Base-by-base conservation (phyloP, 2,797 vertebrate genomes). In the Alcedo atthis region DNA sequence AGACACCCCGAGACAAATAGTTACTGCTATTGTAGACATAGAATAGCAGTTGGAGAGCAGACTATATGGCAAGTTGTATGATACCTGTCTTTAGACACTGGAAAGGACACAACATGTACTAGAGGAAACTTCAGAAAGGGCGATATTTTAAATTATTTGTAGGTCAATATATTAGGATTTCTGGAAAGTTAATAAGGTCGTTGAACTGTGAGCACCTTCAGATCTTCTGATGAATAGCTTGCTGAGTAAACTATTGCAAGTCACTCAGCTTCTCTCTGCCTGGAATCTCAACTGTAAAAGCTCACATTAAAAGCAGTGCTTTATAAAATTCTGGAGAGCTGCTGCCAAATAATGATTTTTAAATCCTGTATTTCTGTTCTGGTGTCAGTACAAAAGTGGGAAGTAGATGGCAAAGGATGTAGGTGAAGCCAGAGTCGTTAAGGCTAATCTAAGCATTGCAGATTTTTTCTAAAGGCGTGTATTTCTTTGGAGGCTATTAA, bases 101-200 rank as follows among this genome's bases (percentile, higher is more conserved):
- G 53, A 80, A 63, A 70, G 48, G 62, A 63, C 17, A 7, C 4
- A 84, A 68, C 16, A 12, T 55, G 62, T 83, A 63, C 25, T 54
- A 63, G 71, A 91, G 59, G 43, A 92, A 93, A 88, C 32, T 73
- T 83, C 68, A 76, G 94, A 75, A 93, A 80, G 25, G 18, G 46
- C 74, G 91, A 66, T 76, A 85, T 90, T 94, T 94, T 43, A 77
- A 96, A 91, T 62, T 81, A 79, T 93, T 93, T 85, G 35, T 63
- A 54, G 48, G n/a, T 74, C 81, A 75, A 26, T 55, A 21, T 73
- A 43, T 63, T 63, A 54, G n/a, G 62, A 74, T 84, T 92, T 21
- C 51, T 90, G 79, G 51, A 69, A 90, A 57, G 21, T 74, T 76
- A 32, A 20, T 61, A 68, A 37, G 4, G 5, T 35, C 1, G 4